Base-by-base conservation (phyloP, 2,797 vertebrate genomes). In the Pygocentrus nattereri region DNA sequence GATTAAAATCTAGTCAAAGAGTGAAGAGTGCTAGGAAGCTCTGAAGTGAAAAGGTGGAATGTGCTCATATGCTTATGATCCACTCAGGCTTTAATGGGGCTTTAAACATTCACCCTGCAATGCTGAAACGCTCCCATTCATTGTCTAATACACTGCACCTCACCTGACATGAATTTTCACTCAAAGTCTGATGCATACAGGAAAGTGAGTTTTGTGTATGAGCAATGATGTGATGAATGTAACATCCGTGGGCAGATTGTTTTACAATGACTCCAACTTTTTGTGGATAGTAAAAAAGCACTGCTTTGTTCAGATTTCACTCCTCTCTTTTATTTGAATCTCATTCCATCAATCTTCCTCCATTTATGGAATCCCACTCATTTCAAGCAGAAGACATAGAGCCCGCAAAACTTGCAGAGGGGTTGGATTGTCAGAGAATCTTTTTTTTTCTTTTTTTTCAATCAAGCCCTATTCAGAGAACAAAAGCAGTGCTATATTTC, bases 381-480 rank as follows among this genome's bases (percentile, higher is more conserved):
- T 84, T 84, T 87, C 86, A 88, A 88, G 86, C 89, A 84, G 85
- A 73, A 82, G 77, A 86, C 88, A 76, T 75, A 88, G 90, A 91
- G 89, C 85, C 90, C 87, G 88, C 81, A 90, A 93, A 92, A 90
- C 18, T 54, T 19, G 19, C 21, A 54, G 88, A 89, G 91, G 90
- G 90, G 88, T 89, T 88, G 85, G 87, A 90, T 93, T 90, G 91
- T 93, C 86, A 86, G 80, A 81, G 86, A 92, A 89, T 92, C 85
- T 90, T 90, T 93, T 16, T 2, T 52, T 19, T 23, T 59, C 59
- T 74, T 69, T 59, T n/a, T 59, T 64, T 89, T 88, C 76, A 70
- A 91, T 91, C 87, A 84, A 88, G 88, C 89, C 85, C 80, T 82
- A 44, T 88, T 92, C 88, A 92, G 93, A 34, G 64, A 76, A 78